Conservation (phyloP, 1,140 invertebrate species). For the Paramacrobiotus metropolitanus region DNA sequence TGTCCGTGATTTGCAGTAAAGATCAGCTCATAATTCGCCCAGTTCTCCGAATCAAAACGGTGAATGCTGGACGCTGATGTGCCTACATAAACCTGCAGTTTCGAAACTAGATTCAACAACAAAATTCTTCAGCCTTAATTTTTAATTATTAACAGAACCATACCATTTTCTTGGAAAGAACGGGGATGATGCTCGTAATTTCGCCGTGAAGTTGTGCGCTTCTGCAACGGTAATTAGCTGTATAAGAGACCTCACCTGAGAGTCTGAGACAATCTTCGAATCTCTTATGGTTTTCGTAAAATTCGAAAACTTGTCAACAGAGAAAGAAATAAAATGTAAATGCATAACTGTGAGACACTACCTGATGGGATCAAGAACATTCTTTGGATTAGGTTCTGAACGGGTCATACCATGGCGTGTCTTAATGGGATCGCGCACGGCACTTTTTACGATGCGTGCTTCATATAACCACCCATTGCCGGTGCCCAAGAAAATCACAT, state of each 20-base stretch:
- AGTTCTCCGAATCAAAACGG: slow-evolving; percentile 40
- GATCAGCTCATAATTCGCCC: slow-evolving; percentile 36
- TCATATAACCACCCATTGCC: slow-evolving; percentile 37
- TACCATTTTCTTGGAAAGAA: not conserved
- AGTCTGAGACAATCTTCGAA: too few relatives aligned
- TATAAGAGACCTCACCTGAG: too few relatives aligned
- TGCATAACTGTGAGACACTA: too few relatives aligned
- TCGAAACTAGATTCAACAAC: too few relatives aligned
- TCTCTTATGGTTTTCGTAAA: too few relatives aligned
- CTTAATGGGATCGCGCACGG: not conserved
- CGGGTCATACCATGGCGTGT: not conserved
- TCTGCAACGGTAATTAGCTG: not conserved
- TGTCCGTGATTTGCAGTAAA: slow-evolving; percentile 52
- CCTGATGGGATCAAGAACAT: not conserved
- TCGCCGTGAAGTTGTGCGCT: not conserved
- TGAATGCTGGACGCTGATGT: slow-evolving; percentile 58
- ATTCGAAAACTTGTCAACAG: too few relatives aligned
- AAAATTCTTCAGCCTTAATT: too few relatives aligned
- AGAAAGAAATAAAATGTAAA: too few relatives aligned
- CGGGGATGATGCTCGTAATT: not conserved
- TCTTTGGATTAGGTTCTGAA: not conserved
- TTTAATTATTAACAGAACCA: too few relatives aligned
- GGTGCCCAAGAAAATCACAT: slow-evolving; percentile 42
- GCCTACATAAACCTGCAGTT: slow-evolving; percentile 32
- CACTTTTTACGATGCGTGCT: not conserved